These are phyloP conservation scores for Crepidodera aurea DNA, from an alignment of 2,888 invertebrate species.

Conservation along the genomic window DNA sequence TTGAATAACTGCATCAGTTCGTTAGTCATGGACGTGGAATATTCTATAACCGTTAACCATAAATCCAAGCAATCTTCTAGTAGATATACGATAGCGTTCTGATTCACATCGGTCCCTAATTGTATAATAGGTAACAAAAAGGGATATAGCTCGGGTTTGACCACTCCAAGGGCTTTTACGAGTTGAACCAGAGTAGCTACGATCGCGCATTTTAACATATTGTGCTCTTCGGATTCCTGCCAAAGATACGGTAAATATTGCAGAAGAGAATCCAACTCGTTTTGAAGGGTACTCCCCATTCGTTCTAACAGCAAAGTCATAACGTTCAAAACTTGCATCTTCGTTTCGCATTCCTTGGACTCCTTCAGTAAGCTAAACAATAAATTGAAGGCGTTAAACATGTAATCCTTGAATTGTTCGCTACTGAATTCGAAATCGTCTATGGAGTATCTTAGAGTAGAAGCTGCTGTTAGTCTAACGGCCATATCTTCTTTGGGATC, in stretches of 20 bases:
- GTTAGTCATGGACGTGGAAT: constrained; percentile 71
- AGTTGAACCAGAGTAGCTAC: constrained; percentile 86
- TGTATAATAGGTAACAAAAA: constrained; percentile 75
- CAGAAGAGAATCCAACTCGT: constrained; percentile 75
- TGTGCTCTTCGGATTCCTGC: constrained; percentile 86
- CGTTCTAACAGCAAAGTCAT: constrained; percentile 90
- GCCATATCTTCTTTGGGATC: constrained; percentile 84
- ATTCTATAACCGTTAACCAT: constrained; percentile 86
- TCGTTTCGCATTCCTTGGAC: constrained; percentile 55
- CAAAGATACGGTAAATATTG: constrained; percentile 88
- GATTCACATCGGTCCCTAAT: constrained; percentile 78
- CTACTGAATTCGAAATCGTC: constrained; percentile 93
- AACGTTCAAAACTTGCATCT: constrained; percentile 91
- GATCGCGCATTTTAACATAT: constrained; percentile 91
- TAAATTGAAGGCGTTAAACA: constrained; percentile 79
- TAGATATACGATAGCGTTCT: constrained; percentile 86
- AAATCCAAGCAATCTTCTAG: constrained; percentile 91
- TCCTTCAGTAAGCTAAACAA: constrained; percentile 87
- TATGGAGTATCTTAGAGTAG: constrained; percentile 82
- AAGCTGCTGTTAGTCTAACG: constrained; percentile 86
- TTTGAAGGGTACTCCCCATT: constrained; percentile 77
- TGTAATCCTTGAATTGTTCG: constrained; percentile 84
- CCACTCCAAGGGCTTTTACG: constrained; percentile 73
- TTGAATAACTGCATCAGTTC: constrained; percentile 77
- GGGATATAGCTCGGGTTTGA: constrained; percentile 65